Conservation (phyloP, 2,888 invertebrate genomes). For the Pristionchus maxplancki region DNA sequence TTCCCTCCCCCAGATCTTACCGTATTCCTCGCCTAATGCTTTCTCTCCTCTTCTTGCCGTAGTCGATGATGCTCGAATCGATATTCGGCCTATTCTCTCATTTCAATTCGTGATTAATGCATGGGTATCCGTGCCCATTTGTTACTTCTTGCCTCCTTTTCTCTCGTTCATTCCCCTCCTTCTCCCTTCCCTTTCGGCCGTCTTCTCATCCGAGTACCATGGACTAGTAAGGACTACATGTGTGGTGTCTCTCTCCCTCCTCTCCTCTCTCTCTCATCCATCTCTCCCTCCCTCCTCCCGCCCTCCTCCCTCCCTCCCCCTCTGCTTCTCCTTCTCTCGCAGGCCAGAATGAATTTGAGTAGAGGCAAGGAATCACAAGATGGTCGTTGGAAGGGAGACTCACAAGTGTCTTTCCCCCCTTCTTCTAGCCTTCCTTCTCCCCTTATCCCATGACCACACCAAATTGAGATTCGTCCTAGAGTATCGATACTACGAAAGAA, state of each 20-base stretch:
- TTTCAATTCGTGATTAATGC: neutral
- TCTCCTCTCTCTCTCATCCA: neutral
- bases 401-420: constrained; percentile 20
- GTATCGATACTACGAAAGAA: too few relatives aligned
- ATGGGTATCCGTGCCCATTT: constrained; percentile 27
- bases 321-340: neutral
- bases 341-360: constrained; percentile 27
- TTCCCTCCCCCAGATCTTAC: too few relatives aligned
- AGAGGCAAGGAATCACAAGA: constrained; percentile 19
- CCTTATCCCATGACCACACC: neutral
- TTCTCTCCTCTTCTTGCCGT: too few relatives aligned
- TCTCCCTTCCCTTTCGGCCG: neutral
- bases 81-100: neutral
- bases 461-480: neutral
- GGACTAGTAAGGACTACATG: constrained; percentile 28
- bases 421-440: neutral
- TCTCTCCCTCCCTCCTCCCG: neutral
- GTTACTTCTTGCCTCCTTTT: constrained; percentile 29
- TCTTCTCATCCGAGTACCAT: constrained; percentile 15
- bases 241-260: neutral
- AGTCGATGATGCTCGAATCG: neutral
- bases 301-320: neutral
- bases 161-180: neutral
- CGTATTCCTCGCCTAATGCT: too few relatives aligned
- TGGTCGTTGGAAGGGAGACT: constrained; percentile 31